Base-by-base conservation (phyloP, 2,113 vertebrate genomes). In the Callionymus lyra region DNA sequence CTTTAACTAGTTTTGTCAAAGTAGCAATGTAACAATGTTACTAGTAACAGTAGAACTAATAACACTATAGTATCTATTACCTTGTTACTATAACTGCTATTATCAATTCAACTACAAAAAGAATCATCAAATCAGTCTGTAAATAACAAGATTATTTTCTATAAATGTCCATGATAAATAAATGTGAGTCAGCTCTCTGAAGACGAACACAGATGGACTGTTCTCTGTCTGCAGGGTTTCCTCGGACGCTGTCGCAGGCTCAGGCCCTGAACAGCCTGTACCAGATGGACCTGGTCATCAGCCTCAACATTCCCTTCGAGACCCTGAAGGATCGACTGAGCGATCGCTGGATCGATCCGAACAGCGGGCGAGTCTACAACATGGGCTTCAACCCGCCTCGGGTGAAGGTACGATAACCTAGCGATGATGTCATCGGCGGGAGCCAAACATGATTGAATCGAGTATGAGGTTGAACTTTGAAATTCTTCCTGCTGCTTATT, bases 311-410 rank as follows among this genome's bases (percentile, higher is more conserved):
- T 18, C 95, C 93, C 10, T 92, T 89, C 0, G 91, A 93, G 78
- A 94, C 91, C 0, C 82, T 98, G 27, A 93, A 85, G 68, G 92
- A 98, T 14, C 85, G 94, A 1, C 83, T 99, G 68, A 91, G 89
- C 1, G 85, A 89, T 13, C 87, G 92, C 45, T 97, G 93, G 94
- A 74, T 94, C 54, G 94, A 98, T 50, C 90, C 77, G 0, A 47
- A 63, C 50, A 97, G 95, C 0, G 93, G 95, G 1, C 84, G 95
- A 50, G 91, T 98, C 13, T 99, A 98, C 78, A 99, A 98, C 77
- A 82, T 91, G 89, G 87, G 89, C 70, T 98, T 95, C 84, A 95
- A 97, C 65, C 91, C 91, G 0, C 92, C 93, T 8, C 84, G 65
- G 0, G 73, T 84, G 1, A 82, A 82, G 51, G 95, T 97, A 44